These are phyloP conservation scores for Ascaphus truei DNA, from an alignment of 2,113 vertebrate genomes.

Conservation along the genomic window DNA sequence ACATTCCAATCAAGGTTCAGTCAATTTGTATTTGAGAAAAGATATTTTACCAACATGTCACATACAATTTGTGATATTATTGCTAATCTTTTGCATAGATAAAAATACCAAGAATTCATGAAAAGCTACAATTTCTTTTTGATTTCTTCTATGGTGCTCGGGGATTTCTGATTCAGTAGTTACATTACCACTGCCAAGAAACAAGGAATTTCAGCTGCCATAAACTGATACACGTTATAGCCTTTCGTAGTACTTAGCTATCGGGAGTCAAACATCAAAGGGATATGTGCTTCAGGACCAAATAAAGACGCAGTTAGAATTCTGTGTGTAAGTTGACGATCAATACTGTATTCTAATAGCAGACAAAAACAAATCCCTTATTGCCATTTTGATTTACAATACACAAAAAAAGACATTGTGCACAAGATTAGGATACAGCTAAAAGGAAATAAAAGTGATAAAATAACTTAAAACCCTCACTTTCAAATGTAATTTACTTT, in stretches of 20 bases:
- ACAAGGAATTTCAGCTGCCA: slow-evolving; percentile 1
- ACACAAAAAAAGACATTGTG: not conserved
- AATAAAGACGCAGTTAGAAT: not conserved
- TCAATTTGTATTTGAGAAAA: no score
- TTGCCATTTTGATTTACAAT: not conserved
- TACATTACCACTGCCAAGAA: not conserved
- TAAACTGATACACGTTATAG: slow-evolving; percentile 3
- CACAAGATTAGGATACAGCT: no score
- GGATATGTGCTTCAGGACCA: not conserved
- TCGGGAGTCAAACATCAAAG: slow-evolving; percentile 6
- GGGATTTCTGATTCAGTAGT: not conserved
- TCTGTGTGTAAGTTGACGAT: not conserved
- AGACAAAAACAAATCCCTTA: slow-evolving; percentile 8
- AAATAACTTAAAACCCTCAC: not conserved
- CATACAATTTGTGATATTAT: no score
- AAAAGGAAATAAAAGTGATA: not conserved
- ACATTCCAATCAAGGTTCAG: no score
- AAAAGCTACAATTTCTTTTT: not conserved
- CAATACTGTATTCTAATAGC: slow-evolving; percentile 11
- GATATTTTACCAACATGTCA: no score
- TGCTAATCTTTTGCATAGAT: no score
- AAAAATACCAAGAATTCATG: not conserved
- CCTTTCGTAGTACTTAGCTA: not conserved
- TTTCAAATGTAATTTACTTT: not conserved
- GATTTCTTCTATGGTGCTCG: not conserved